Evolutionary conservation across 1,140 invertebrate genomes (phyloP), one percentile per base, ranked within the genome.

Genomic region (Lepidurus couesii): DNA sequence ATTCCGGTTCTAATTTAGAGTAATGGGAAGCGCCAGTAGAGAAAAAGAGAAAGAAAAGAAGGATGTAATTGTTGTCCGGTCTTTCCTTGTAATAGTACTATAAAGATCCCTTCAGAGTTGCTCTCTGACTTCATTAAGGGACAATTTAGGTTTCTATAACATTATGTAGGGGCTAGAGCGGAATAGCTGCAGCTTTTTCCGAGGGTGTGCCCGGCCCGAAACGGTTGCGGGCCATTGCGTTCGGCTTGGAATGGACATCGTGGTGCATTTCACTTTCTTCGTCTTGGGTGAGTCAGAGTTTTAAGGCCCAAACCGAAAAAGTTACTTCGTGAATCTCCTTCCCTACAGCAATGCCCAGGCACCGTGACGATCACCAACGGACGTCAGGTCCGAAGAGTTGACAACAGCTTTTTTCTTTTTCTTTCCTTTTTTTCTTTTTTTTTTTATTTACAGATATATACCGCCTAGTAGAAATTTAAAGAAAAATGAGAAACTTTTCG

Each of bases 191-290:
- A 65, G 53, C 53, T 13, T 65, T 65, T 65, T 16, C 53, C 53
- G 13, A 65, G 53, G 53, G 13, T 65, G 53, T 5, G 53, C 53
- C 13, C 13, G 53, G 53, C 16, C 53, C 53, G 53, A 65, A 65
- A 65, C 53, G 53, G 53, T 65, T 21, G 53, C 53, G 53, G 53
- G n/a, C 53, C 53, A 65, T 65, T 65, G 53, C 53, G 53, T 65
- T 65, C 53, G 21, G 53, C 53, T 65, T 65, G 53, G 53, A 65
- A 65, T 65, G 53, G 53, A 65, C 53, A 65, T 65, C 53, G 53
- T 65, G 53, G 53, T 65, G 53, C 53, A 21, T 65, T 65, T 21
- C 53, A 65, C 16, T 65, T 65, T 65, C 53, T 65, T 65, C 53
- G 16, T 65, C 21, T 65, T 21, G 34, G 34, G 16, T 16, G 53